phyloP scores from a whole-genome alignment of 1,140 invertebrate genomes.

The Halyomorpha halys region DNA sequence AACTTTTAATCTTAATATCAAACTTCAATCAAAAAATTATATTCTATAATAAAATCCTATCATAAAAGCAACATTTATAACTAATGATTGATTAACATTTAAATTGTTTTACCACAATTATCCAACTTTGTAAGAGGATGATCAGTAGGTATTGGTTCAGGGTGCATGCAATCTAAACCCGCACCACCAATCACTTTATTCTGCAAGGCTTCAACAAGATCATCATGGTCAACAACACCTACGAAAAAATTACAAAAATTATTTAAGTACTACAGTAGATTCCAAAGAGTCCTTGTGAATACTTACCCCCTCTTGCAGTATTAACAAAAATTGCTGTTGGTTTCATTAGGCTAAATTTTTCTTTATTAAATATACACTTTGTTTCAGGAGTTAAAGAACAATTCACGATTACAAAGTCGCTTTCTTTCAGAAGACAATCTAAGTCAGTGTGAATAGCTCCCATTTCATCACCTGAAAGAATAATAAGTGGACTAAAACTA shows the following conservation, averaged over 20 bases:
- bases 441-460: constrained; percentile 59
- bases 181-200: constrained; percentile 65
- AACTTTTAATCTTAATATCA: no score
- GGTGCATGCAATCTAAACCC: constrained; percentile 85
- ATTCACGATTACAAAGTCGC: constrained; percentile 72
- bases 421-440: constrained; percentile 54
- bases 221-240: constrained; percentile 65
- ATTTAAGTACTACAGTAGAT: neutral
- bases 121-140: constrained; percentile 64
- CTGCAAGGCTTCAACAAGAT: constrained; percentile 63
- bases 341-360: constrained; percentile 74
- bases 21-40: no score
- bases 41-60: no score
- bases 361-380: constrained; percentile 58
- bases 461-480: constrained; percentile 43
- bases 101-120: constrained; percentile 54
- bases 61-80: no score
- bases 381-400: constrained; percentile 65
- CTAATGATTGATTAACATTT: neutral
- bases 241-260: neutral
- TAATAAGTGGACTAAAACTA: neutral
- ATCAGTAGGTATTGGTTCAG: constrained; percentile 80
- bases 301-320: constrained; percentile 56
- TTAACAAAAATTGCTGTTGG: constrained; percentile 72
- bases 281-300: neutral